Conservation (phyloP, 1,140 invertebrate species). For the Centruroides sculpturatus region DNA sequence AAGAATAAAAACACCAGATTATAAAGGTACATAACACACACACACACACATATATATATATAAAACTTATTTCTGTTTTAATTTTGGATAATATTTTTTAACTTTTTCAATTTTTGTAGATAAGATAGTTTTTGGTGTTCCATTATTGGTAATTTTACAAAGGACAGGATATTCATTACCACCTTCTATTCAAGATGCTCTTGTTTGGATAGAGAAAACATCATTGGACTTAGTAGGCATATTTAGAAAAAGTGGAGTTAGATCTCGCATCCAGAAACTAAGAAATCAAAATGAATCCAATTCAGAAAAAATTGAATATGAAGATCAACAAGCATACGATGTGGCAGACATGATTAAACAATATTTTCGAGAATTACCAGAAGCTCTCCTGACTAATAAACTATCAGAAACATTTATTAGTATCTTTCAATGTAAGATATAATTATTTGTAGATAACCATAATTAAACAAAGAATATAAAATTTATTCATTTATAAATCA, state of each 20-base stretch:
- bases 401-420: slow-evolving; percentile 86
- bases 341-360: slow-evolving; percentile 91
- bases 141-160: slow-evolving; percentile 63
- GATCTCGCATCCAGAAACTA: slow-evolving; percentile 74
- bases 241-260: slow-evolving; percentile 80
- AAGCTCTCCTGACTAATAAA: slow-evolving; percentile 83
- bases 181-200: slow-evolving; percentile 65
- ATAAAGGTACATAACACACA: slow-evolving; percentile 47
- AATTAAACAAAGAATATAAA: no score
- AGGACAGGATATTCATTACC: slow-evolving; percentile 76
- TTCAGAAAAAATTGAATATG: slow-evolving; percentile 13
- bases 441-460: no score
- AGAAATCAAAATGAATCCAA: slow-evolving; percentile 59
- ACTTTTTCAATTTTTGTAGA: slow-evolving; percentile 35
- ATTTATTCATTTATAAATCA: slow-evolving; percentile 27
- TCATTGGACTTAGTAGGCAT: slow-evolving; percentile 78
- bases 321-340: slow-evolving; percentile 54
- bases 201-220: slow-evolving; percentile 67
- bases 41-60: no score
- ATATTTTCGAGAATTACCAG: slow-evolving; percentile 87
- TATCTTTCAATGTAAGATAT: slow-evolving; percentile 77
- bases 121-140: slow-evolving; percentile 81
- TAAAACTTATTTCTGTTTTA: not conserved
- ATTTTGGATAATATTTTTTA: not conserved
- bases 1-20: slow-evolving; percentile 77